Base-by-base conservation (phyloP, 1,140 invertebrate species). In the Nomia melanderi region DNA sequence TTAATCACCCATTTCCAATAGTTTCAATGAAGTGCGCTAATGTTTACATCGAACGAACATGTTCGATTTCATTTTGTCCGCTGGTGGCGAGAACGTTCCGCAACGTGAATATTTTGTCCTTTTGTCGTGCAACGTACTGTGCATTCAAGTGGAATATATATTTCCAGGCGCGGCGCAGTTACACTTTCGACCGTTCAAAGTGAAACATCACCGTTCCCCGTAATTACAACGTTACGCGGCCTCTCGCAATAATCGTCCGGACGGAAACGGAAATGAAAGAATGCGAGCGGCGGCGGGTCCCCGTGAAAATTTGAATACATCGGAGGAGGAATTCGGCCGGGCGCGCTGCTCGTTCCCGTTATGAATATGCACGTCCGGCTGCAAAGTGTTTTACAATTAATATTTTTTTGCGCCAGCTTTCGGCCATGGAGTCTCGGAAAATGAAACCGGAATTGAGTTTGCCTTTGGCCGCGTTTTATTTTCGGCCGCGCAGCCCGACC, bases 351-450 rank as follows among this genome's bases (percentile, higher is more conserved):
- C 72, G 36, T n/a, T n/a, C n/a, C 7, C 23, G 14, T 0, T 66
- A 75, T 67, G 72, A 75, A 75, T 67, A 75, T 75, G 72, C 72
- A 67, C 63, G 17, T 67, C 53, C 23, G 27, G 33, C 29, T 36
- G 14, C 53, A 47, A 75, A 75, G 72, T 67, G 63, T 75, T 75
- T 75, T 57, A 75, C 72, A 65, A 75, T 75, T 75, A 75, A 75
- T 67, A 75, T 57, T 67, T 75, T 64, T 75, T 67, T 44, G 33
- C 72, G 29, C 53, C 27, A 65, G 72, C 27, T 56, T 56, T 65
- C 62, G 33, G 25, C 44, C 20, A 25, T 17, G n/a, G n/a, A 31
- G 3, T 65, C 47, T 29, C 20, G 20, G 33, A 23, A 27, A 41
- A 56, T 31, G 33, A 41, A 67, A 36, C 20, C n/a, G 14, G 6